Conservation (phyloP, 2,113 vertebrate species). For the Myotis brandtii region DNA sequence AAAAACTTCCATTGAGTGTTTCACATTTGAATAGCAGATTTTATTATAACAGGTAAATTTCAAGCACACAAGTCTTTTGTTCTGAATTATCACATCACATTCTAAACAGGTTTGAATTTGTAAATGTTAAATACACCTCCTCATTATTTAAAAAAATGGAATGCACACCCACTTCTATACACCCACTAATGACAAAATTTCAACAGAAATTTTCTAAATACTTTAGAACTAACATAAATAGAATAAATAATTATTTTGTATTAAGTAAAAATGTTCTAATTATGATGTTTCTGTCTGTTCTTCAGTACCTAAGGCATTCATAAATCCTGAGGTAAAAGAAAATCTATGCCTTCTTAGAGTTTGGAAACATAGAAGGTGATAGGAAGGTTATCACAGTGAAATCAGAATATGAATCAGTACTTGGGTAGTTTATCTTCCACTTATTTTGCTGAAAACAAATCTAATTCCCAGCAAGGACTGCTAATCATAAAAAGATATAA, state of each 20-base stretch:
- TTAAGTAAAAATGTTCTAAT: not conserved
- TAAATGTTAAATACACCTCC: not conserved
- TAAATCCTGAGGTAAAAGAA: not conserved
- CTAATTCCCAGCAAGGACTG: conserved; percentile 58
- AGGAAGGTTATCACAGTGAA: not conserved
- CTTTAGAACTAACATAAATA: not conserved
- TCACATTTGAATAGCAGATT: not conserved
- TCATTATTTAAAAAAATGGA: not conserved
- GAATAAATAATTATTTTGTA: not conserved
- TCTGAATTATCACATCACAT: not conserved
- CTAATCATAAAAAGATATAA: conserved; percentile 55
- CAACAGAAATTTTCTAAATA: not conserved
- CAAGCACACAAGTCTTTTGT: not conserved
- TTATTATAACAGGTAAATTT: not conserved
- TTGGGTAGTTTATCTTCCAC: not conserved
- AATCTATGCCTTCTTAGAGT: not conserved
- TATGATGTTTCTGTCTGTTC: not conserved
- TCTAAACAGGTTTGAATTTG: not conserved
- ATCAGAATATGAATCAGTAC: conserved; percentile 8
- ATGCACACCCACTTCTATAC: not conserved
- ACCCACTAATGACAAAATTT: not conserved
- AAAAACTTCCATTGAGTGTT: not conserved
- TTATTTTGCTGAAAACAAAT: conserved; percentile 61
- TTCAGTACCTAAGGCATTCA: not conserved
- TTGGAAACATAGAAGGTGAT: not conserved